Conservation (phyloP, 2,888 invertebrate species). For the Escarpia spicata region DNA sequence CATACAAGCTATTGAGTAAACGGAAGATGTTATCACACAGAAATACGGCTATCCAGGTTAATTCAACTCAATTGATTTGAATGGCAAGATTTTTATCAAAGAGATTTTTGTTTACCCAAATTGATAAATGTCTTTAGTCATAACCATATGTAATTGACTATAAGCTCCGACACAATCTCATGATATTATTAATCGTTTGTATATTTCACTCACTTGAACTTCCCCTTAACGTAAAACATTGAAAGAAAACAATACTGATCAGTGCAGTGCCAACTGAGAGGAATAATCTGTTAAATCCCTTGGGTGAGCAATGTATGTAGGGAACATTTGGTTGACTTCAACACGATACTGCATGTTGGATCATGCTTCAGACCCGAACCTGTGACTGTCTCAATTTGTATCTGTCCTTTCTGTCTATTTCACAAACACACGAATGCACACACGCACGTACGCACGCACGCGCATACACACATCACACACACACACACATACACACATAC, state of each 20-base stretch:
- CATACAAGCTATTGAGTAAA: conserved; percentile 16
- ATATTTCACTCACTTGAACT: not conserved
- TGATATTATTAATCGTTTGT: too few relatives aligned
- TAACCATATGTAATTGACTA: not conserved
- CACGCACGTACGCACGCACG: too few relatives aligned
- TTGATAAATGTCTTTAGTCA: not conserved
- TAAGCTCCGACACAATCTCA: too few relatives aligned
- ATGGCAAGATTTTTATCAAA: not conserved
- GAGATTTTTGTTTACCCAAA: not conserved
- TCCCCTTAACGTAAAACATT: not conserved
- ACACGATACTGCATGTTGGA: not conserved
- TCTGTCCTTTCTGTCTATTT: too few relatives aligned
- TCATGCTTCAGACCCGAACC: too few relatives aligned
- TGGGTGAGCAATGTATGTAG: not conserved
- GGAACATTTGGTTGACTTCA: not conserved
- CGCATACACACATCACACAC: too few relatives aligned
- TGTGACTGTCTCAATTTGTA: too few relatives aligned
- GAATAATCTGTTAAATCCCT: not conserved
- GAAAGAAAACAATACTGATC: not conserved
- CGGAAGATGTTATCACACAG: not conserved
- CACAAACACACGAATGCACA: too few relatives aligned
- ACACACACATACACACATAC: too few relatives aligned
- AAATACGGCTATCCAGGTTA: not conserved
- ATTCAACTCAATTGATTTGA: not conserved
- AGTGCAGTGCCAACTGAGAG: not conserved